Conservation (phyloP, 2,888 invertebrate species). For the Piscicola geometra region DNA sequence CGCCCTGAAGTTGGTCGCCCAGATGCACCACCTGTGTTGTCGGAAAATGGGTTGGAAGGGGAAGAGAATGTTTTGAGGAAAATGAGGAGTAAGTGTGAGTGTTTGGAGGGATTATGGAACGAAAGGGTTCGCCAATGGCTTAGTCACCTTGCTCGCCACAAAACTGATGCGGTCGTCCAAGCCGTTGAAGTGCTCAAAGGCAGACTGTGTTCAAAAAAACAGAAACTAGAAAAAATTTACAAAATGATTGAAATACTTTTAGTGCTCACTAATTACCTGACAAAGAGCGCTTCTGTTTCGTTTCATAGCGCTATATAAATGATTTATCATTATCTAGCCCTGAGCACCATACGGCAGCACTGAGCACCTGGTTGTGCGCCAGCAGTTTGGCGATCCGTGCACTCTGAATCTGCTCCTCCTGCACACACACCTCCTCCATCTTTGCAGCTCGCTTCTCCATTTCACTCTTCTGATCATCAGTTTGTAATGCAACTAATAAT, state of each 20-base stretch:
- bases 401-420: conserved; percentile 79
- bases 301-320: too few species aligned
- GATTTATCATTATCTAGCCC: too few species aligned
- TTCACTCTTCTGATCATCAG: conserved; percentile 47
- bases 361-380: conserved; percentile 64
- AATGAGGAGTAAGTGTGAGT: background rate
- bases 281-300: too few species aligned
- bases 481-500: too few species aligned
- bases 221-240: too few species aligned
- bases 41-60: background rate
- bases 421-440: conserved; percentile 73
- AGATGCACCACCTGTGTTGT: conserved; percentile 74
- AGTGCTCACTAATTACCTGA: too few species aligned
- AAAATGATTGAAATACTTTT: too few species aligned
- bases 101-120: background rate
- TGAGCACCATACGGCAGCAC: too few species aligned
- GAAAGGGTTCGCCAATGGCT: background rate
- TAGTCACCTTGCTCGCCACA: conserved; percentile 75
- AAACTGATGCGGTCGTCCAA: conserved; percentile 91
- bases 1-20: conserved; percentile 95
- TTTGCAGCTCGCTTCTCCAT: conserved; percentile 50
- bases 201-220: too few species aligned
- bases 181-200: conserved; percentile 81
- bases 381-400: conserved; percentile 75
- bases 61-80: background rate